These are phyloP conservation scores for Cephus pulcher DNA, from an alignment of 2,888 invertebrate genomes.

Conservation along the genomic window DNA sequence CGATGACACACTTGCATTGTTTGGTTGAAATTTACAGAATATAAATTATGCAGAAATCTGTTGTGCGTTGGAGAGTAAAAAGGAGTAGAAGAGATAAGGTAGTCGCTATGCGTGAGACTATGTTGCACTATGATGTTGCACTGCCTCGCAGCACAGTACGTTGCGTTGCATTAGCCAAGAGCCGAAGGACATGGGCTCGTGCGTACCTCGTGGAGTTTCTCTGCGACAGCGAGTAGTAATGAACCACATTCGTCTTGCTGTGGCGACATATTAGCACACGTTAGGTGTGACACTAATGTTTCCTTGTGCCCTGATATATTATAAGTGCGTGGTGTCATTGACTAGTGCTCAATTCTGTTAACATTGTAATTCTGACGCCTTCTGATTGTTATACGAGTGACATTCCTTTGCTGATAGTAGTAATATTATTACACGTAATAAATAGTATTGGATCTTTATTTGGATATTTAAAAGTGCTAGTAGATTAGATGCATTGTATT, in stretches of 20 bases:
- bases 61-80: background rate
- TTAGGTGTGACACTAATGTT: slow-evolving; percentile 23
- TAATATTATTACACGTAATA: background rate
- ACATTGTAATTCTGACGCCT: background rate
- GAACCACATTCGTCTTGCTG: slow-evolving; percentile 22
- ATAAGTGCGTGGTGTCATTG: background rate
- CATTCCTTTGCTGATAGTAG: background rate
- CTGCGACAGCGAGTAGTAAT: slow-evolving; percentile 10
- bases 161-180: background rate
- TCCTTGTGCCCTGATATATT: slow-evolving; percentile 2
- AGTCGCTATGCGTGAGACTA: background rate
- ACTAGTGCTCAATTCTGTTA: background rate
- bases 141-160: background rate
- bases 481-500: background rate
- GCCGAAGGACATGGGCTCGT: slow-evolving; percentile 9
- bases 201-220: slow-evolving; percentile 11
- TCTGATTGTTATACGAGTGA: background rate
- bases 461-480: background rate
- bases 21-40: background rate
- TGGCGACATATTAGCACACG: slow-evolving; percentile 21
- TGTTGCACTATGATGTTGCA: background rate
- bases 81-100: background rate
- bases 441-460: background rate
- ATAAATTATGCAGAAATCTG: background rate
- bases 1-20: background rate